phyloP scores from a whole-genome alignment of 2,888 invertebrate species.

The Eupithecia subumbrata region DNA sequence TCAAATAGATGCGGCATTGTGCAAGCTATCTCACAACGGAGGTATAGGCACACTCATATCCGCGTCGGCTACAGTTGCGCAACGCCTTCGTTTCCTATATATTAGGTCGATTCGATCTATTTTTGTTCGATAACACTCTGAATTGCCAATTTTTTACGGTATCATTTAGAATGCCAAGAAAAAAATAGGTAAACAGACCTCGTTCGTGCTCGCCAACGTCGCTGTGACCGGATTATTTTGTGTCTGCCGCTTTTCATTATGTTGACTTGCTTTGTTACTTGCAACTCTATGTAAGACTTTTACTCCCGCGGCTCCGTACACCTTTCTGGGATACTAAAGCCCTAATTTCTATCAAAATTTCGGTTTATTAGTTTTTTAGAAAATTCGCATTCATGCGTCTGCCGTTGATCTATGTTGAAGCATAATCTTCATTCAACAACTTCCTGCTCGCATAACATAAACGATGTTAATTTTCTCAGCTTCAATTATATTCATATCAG shows the following conservation, averaged over 20 bases:
- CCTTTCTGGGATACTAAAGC: neutral
- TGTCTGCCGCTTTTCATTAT: neutral
- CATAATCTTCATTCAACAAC: neutral
- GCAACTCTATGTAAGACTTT: neutral
- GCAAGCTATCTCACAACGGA: constrained; percentile 55
- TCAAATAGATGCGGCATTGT: constrained; percentile 58
- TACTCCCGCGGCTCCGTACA: neutral
- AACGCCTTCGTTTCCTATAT: constrained; percentile 71
- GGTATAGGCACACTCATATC: constrained; percentile 52
- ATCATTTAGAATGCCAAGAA: constrained; percentile 48
- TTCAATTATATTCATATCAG: constrained; percentile 20
- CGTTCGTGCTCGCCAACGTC: constrained; percentile 21
- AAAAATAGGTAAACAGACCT: constrained; percentile 30
- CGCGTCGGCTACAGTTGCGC: constrained; percentile 63
- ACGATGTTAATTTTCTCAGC: constrained; percentile 7
- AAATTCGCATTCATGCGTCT: neutral
- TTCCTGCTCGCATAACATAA: neutral
- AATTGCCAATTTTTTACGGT: constrained; percentile 65
- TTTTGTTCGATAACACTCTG: constrained; percentile 63
- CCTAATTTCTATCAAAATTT: neutral
- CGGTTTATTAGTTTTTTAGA: too few relatives aligned
- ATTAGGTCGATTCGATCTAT: constrained; percentile 79
- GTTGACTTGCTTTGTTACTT: neutral
- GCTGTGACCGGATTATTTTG: neutral
- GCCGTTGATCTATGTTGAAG: neutral